Evolutionary conservation across 2,888 invertebrate genomes (phyloP).

Genomic region (Amphiduros pacificus): DNA sequence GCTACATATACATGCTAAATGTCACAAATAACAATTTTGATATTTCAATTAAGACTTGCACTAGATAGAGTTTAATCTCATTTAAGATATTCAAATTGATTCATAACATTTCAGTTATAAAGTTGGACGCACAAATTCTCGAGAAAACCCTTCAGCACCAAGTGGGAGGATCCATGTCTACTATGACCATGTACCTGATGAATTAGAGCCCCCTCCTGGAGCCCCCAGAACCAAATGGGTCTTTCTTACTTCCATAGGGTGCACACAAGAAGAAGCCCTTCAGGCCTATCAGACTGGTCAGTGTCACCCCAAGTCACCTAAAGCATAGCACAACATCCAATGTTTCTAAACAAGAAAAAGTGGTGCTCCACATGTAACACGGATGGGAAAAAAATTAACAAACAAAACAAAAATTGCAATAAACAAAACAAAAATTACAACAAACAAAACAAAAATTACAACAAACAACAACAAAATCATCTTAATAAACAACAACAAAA

Average conservation of each 20-base stretch:
- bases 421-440: too few relatives aligned
- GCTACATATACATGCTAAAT: not conserved
- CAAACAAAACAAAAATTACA: not conserved
- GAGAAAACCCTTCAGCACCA: constrained; percentile 30
- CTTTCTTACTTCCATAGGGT: constrained; percentile 41
- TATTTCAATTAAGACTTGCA: not conserved
- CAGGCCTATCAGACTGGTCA: constrained; percentile 34
- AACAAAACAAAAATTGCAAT: not conserved
- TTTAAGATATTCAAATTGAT: not conserved
- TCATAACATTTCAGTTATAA: constrained; percentile 22
- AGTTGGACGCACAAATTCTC: constrained; percentile 25
- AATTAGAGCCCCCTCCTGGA: constrained; percentile 27
- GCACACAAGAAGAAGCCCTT: constrained; percentile 27
- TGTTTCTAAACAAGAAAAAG: too few relatives aligned
- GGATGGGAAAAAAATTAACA: too few relatives aligned
- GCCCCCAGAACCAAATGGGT: constrained; percentile 28
- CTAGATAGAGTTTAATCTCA: not conserved
- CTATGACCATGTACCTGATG: constrained; percentile 35
- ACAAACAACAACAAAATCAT: not conserved
- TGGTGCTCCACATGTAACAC: too few relatives aligned
- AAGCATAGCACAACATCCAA: too few relatives aligned
- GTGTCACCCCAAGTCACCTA: too few relatives aligned
- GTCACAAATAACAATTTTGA: not conserved
- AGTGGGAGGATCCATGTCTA: constrained; percentile 35
- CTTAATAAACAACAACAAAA: too few relatives aligned